Conservation (phyloP, 2,888 invertebrate genomes). For the Bimastos eiseni region DNA sequence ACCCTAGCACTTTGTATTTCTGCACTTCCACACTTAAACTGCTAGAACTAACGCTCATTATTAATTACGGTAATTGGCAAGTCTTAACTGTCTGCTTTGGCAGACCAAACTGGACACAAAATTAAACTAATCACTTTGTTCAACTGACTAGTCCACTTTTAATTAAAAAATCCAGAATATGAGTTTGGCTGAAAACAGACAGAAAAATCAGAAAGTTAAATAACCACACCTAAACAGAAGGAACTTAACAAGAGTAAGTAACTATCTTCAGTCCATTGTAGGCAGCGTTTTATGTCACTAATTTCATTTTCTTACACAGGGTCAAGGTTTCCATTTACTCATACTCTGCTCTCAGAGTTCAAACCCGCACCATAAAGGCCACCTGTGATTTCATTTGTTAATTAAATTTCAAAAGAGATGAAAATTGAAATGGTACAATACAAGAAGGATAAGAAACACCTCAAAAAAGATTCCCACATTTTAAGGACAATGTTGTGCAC, state of each 20-base stretch:
- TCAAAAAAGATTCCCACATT: not conserved
- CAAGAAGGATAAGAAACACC: not conserved
- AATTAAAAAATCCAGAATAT: constrained; percentile 22
- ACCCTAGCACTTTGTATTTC: constrained; percentile 17
- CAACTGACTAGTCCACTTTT: constrained; percentile 22
- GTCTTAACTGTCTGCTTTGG: not conserved
- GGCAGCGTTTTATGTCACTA: not conserved
- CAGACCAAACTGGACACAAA: not conserved
- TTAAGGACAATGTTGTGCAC: not conserved
- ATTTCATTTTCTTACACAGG: not conserved
- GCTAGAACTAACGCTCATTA: not conserved
- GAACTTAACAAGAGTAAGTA: not conserved
- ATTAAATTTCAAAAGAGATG: not conserved
- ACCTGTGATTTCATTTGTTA: not conserved
- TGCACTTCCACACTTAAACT: constrained; percentile 19
- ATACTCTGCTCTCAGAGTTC: not conserved
- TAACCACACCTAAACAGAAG: constrained; percentile 7
- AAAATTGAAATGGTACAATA: not conserved
- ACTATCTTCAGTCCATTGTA: not conserved
- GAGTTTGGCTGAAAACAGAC: constrained; percentile 22
- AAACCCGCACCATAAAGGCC: not conserved
- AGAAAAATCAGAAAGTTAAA: constrained; percentile 24
- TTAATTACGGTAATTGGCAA: not conserved
- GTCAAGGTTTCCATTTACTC: not conserved
- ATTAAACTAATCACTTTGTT: constrained; percentile 18